A percentile compares a stretch with the other conserved stretches of the same genome.
Evolutionary conservation across 1,140 invertebrate genomes (phyloP).

Genomic region (Drosophila tsacasi): DNA sequence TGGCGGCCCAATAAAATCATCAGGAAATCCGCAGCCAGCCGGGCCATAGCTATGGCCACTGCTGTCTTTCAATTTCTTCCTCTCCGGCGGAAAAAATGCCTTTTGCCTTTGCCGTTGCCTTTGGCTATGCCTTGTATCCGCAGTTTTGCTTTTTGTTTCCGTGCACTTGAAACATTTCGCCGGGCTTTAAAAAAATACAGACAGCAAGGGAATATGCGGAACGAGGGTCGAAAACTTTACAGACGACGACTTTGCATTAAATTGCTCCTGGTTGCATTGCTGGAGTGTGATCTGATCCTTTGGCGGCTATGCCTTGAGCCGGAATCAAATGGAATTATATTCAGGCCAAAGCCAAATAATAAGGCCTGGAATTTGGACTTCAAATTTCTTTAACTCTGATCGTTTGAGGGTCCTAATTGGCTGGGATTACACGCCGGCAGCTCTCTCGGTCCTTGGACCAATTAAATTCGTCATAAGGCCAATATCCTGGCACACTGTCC

Average conservation of each 20-base stretch:
- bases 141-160: constrained; percentile 35
- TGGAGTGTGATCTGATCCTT: constrained; percentile 26
- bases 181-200: constrained; percentile 59
- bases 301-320: constrained; percentile 14
- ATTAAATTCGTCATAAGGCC: constrained; percentile 41
- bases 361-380: not conserved
- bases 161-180: constrained; percentile 70
- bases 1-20: constrained; percentile 81
- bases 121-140: constrained; percentile 30
- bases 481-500: constrained; percentile 18
- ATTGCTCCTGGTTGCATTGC: constrained; percentile 53
- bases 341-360: not conserved
- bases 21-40: constrained; percentile 72
- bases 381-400: constrained; percentile 19
- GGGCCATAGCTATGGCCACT: constrained; percentile 38
- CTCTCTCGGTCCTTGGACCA: constrained; percentile 7
- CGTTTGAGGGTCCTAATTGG: constrained; percentile 45
- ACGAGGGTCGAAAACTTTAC: constrained; percentile 55
- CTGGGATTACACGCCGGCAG: constrained; percentile 22
- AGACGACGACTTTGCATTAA: constrained; percentile 70
- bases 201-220: constrained; percentile 6
- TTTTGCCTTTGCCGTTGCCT: constrained; percentile 44
- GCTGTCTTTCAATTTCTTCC: constrained; percentile 73
- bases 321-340: constrained; percentile 64
- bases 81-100: constrained; percentile 54